Base-by-base conservation (phyloP, 2,113 vertebrate species). In the Rhinolophus ferrumequinum region DNA sequence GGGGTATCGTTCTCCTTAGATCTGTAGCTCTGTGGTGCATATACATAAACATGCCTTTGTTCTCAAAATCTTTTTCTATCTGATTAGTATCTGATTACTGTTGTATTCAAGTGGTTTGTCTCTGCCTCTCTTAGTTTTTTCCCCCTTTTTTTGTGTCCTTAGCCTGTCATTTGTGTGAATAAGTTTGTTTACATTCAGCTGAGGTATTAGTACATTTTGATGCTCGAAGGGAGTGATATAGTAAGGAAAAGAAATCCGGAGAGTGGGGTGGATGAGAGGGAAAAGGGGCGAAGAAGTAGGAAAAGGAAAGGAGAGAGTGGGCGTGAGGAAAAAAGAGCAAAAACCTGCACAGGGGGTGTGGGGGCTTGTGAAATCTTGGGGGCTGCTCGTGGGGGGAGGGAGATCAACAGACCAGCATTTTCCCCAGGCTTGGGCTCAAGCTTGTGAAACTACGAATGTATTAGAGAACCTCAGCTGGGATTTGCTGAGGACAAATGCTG, bases 401-500 rank as follows among this genome's bases (percentile, higher is more conserved):
- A 38, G 76, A 33, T 83, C 83, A n/a, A 85, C 41, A 96, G 89
- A 94, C 87, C 76, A 56, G 94, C 88, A 80, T 1, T 97, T 94
- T 97, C 97, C 60, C 26, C 88, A 87, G 97, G 93, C 73, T 86
- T 97, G 97, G 96, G 88, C 96, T 98, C 97, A 77, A 94, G 96
- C 97, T 98, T 89, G 44, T 97, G 92, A 96, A 97, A 98, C 94
- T 97, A 80, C 47, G 96, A 81, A 91, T 93, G 77, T 97, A 82
- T 97, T 97, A 91, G 93, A 97, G 97, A 98, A 12, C 88, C 96
- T 98, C 96, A 92, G 5, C 91, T 77, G 97, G 89, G 97, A 98
- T 99, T 98, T 98, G 97, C 98, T 96, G 97, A 97, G 88, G 97
- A 97, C 93, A 97, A 92, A 94, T 96, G 98, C 92, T 97, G 93